phyloP scores from a whole-genome alignment of 2,888 invertebrate genomes.

The Spialia ferax region DNA sequence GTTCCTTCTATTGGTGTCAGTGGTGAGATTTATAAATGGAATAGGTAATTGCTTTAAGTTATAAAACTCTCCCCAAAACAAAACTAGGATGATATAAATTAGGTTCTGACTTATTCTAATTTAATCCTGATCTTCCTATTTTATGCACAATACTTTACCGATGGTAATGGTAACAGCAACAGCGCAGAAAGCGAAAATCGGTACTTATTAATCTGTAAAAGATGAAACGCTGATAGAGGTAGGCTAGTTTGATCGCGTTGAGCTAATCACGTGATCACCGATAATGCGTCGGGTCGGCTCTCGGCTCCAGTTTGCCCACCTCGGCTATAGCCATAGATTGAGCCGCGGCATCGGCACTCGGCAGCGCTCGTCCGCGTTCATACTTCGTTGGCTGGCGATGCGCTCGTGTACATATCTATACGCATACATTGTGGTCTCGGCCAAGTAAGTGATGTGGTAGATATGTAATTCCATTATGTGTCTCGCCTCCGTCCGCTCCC shows the following conservation, averaged over 20 bases:
- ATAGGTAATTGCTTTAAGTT: too few species aligned
- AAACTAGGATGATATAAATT: too few species aligned
- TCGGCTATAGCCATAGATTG: conserved; percentile 69
- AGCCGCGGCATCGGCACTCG: conserved; percentile 56
- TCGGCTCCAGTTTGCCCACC: conserved; percentile 60
- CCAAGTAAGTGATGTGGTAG: conserved; percentile 75
- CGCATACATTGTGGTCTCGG: conserved; percentile 65
- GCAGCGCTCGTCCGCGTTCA: conserved; percentile 51
- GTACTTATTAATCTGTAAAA: conserved; percentile 5
- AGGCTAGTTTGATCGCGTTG: conserved; percentile 49
- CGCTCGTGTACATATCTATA: conserved; percentile 60
- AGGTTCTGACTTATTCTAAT: too few species aligned
- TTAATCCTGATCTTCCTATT: too few species aligned
- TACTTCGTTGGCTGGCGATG: conserved; percentile 56
- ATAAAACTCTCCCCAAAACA: background rate
- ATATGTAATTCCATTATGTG: conserved; percentile 83
- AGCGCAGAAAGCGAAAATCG: conserved; percentile 23
- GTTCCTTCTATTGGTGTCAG: too few species aligned
- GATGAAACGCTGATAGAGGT: conserved; percentile 44
- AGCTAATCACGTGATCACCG: conserved; percentile 64
- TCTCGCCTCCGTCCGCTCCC: conserved; percentile 77
- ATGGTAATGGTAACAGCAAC: background rate
- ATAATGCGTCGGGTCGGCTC: conserved; percentile 61
- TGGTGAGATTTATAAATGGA: too few species aligned
- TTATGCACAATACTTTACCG: background rate